Percentiles rank a stretch among this genome's conserved stretches.
Conservation (phyloP, 2,797 vertebrate genomes). For the Tiaroga cobitis region DNA sequence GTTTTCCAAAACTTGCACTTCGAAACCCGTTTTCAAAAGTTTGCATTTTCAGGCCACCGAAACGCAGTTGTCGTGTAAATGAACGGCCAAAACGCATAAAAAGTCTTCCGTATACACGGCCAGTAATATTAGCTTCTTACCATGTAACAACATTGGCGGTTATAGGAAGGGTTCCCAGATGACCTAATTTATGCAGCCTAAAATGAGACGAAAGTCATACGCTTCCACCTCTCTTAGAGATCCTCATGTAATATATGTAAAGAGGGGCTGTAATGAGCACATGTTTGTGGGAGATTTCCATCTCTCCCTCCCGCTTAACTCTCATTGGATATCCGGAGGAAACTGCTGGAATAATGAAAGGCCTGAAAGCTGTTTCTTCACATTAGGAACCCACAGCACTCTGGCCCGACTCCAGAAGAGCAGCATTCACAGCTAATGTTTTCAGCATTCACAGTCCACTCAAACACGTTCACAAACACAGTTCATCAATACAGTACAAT, state of each 20-base stretch:
- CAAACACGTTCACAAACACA: not conserved
- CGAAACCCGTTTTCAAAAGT: no score
- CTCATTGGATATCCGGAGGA: slow-evolving; percentile 45
- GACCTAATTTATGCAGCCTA: not conserved
- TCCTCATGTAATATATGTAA: not conserved
- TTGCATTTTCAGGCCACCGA: no score
- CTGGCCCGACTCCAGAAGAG: slow-evolving; percentile 38
- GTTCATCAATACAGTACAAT: not conserved
- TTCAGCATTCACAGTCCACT: slow-evolving; percentile 1
- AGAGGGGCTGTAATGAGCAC: slow-evolving; percentile 14
- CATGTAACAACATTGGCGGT: not conserved
- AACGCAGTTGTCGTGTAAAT: no score
- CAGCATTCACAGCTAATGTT: slow-evolving; percentile 12
- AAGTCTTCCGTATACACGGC: no score
- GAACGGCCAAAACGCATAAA: no score
- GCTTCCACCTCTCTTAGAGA: not conserved
- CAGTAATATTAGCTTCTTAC: no score
- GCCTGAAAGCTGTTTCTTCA: slow-evolving; percentile 50
- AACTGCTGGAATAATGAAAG: slow-evolving; percentile 51
- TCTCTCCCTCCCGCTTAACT: slow-evolving; percentile 19
- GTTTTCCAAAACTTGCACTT: no score
- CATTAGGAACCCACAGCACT: slow-evolving; percentile 12
- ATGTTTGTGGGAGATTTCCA: slow-evolving; percentile 25
- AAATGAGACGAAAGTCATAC: not conserved
- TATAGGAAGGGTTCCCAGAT: not conserved